Conservation (phyloP, 2,113 vertebrate species). For the Eleginops maclovinus region DNA sequence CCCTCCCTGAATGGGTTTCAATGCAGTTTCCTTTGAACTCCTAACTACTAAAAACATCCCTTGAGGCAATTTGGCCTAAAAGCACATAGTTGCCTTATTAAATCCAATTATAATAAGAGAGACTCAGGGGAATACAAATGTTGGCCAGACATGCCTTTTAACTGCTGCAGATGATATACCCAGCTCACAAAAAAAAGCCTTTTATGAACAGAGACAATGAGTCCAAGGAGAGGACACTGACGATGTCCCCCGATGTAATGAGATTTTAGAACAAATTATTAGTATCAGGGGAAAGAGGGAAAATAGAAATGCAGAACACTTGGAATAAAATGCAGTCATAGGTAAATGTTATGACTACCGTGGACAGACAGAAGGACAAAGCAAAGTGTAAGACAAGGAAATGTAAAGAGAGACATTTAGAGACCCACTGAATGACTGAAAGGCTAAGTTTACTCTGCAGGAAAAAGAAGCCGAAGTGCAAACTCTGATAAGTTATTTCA, state of each 20-base stretch:
- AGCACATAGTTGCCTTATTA: slow-evolving; percentile 64
- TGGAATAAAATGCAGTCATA: not conserved
- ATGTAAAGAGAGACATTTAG: not conserved
- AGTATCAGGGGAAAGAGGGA: not conserved
- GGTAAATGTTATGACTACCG: too few species aligned
- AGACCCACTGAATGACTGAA: not conserved
- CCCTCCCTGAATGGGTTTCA: slow-evolving; percentile 9
- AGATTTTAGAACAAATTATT: slow-evolving; percentile 4
- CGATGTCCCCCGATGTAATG: not conserved
- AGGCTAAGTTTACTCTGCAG: too few species aligned
- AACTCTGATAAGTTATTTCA: too few species aligned
- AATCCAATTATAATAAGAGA: slow-evolving; percentile 58
- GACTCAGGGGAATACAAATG: slow-evolving; percentile 29
- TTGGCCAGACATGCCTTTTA: slow-evolving; percentile 35
- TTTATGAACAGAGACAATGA: slow-evolving; percentile 44
- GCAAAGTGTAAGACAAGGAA: not conserved
- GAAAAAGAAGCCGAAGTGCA: too few species aligned
- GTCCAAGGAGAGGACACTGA: slow-evolving; percentile 16
- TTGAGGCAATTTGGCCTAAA: slow-evolving; percentile 43
- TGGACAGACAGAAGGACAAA: not conserved
- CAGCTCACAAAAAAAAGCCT: slow-evolving; percentile 39
- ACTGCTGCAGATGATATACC: slow-evolving; percentile 36
- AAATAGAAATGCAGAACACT: not conserved
- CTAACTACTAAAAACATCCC: slow-evolving; percentile 50
- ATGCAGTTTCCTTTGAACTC: slow-evolving; percentile 33